Base-by-base conservation (phyloP, 92 coral and sea anemone genomes). In the Hydrozoanthus gracilis region DNA sequence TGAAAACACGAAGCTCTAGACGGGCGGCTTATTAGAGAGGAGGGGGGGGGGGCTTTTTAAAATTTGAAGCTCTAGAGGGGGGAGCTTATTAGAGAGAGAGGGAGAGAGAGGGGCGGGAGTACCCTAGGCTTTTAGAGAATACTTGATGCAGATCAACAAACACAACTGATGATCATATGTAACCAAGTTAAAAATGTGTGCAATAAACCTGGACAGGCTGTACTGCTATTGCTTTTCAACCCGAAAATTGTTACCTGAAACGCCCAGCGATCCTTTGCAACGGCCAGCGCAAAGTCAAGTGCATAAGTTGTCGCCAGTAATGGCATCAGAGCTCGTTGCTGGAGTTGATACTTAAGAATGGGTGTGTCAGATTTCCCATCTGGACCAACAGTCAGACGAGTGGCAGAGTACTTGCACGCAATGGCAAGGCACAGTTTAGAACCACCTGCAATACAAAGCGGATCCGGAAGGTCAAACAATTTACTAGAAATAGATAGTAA, bases 321-420 rank as follows among this genome's bases (percentile, higher is more conserved):
- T 10, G 98, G 98, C 88, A 95, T 74, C 18, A 95, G 87, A 15
- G 98, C 98, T 50, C 91, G 91, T 62, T 95, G 98, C 15, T 95
- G 98, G 18, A 95, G 93, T 86, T 95, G 98, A 67, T 95, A 95
- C 72, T 80, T 85, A 10, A 95, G 92, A 47, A 95, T 93, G 0
- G 98, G 95, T 4, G 93, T 95, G 87, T 95, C 96, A 14, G 98
- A 95, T 79, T 91, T 93, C 11, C 98, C 98, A 46, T 91, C 92
- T 73, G 98, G 98, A 4, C 98, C 98, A 71, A 95, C 98, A 4
- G 96, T 95, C 73, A 95, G 90, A 18, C 98, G 96, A 79, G 98
- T 95, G 1, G 96, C 92, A 12, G 98, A 94, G 87, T 95, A 95
- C 45, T 96, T 89, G 60, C 88, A 87, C 70, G 98, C 98, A 77